Conservation (phyloP, 2,113 vertebrate genomes). For the Malurus alboscapulatus region DNA sequence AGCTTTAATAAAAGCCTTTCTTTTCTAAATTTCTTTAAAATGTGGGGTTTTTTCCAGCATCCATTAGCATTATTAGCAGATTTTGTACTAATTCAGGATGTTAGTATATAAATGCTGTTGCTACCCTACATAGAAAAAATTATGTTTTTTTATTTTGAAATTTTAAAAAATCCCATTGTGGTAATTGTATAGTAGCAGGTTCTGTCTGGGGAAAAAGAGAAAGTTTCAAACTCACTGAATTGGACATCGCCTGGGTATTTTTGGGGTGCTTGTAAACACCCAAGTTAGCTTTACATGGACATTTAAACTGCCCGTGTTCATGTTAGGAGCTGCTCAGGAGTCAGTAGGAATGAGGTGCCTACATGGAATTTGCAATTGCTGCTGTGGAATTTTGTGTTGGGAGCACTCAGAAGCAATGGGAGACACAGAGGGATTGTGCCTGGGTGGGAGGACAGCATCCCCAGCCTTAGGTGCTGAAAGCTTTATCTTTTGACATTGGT, state of each 20-base stretch:
- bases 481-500: not conserved
- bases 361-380: not conserved
- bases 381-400: not conserved
- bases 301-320: not conserved
- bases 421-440: rapidly evolving
- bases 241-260: not conserved
- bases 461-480: not conserved
- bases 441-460: not conserved
- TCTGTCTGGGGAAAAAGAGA: not conserved
- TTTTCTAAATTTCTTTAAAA: not conserved
- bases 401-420: not conserved
- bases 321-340: not conserved
- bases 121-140: not conserved
- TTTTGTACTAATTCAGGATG: not conserved
- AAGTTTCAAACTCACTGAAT: not conserved
- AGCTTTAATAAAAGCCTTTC: not conserved
- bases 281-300: not conserved
- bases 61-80: not conserved
- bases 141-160: not conserved
- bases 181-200: not conserved
- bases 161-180: not conserved
- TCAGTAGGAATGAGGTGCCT: not conserved
- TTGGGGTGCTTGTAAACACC: not conserved
- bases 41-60: not conserved
- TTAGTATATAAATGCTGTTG: not conserved